Percentiles rank a stretch among this genome's conserved stretches.
phyloP scores from a whole-genome alignment of 2,888 invertebrate genomes.

The Sphaeridia pumilis region DNA sequence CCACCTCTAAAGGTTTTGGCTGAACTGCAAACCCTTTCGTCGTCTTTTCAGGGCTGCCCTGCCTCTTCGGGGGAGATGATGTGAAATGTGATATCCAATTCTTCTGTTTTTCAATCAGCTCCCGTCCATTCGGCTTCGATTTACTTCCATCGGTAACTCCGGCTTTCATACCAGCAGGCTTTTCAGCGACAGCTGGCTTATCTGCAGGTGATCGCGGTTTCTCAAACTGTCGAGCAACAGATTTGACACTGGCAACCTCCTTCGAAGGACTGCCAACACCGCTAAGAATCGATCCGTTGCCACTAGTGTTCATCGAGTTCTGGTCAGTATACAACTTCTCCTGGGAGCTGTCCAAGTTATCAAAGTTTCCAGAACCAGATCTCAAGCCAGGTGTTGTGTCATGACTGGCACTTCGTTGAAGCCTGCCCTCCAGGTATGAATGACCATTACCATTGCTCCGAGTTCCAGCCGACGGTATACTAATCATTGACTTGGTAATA shows the following conservation, averaged over 20 bases:
- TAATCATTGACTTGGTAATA: neutral
- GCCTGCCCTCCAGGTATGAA: neutral
- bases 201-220: constrained; percentile 13
- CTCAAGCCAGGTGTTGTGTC: neutral
- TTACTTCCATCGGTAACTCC: constrained; percentile 48
- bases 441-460: constrained; percentile 7
- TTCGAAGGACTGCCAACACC: neutral
- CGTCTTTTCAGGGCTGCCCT: constrained; percentile 39
- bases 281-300: neutral
- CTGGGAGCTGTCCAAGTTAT: constrained; percentile 1
- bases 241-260: constrained; percentile 7
- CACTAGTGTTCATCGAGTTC: neutral
- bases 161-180: constrained; percentile 76
- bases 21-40: constrained; percentile 32
- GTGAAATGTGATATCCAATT: constrained; percentile 88
- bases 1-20: constrained; percentile 21
- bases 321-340: neutral
- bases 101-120: constrained; percentile 76
- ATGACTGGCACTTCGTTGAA: constrained; percentile 11
- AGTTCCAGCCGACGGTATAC: neutral
- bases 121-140: constrained; percentile 49
- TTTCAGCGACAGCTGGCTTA: constrained; percentile 39
- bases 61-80: constrained; percentile 52
- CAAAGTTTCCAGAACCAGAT: neutral
- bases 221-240: constrained; percentile 14